A percentile compares a stretch with the other conserved stretches of the same genome.
Evolutionary conservation across 2,888 invertebrate species (phyloP).

Genomic region (Tridacna gigas): DNA sequence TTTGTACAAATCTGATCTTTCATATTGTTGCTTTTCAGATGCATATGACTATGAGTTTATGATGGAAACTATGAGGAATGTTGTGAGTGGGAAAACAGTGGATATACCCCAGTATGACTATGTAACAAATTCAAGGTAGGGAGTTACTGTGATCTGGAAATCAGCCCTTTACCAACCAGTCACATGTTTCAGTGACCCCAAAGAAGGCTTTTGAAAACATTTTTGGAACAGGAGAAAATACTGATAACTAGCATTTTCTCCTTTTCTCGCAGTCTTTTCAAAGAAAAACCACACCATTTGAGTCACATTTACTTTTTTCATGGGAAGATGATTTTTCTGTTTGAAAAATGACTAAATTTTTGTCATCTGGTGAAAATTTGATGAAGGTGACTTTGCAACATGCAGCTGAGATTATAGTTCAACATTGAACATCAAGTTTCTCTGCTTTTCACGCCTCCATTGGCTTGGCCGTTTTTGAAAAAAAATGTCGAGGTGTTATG

Average conservation of each 20-base stretch:
- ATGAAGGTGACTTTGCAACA: too few species aligned
- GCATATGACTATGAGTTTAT: slow-evolving; percentile 97
- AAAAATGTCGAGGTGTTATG: too few species aligned
- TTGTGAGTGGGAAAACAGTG: slow-evolving; percentile 94
- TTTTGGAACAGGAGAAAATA: slow-evolving; percentile 4
- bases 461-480: too few species aligned
- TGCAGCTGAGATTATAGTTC: too few species aligned
- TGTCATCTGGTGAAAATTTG: too few species aligned
- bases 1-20: too few species aligned
- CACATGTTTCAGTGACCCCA: not conserved
- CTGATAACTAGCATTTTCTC: slow-evolving; percentile 3
- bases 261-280: not conserved
- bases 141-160: not conserved
- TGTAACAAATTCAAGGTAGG: slow-evolving; percentile 94
- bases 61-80: slow-evolving; percentile 91
- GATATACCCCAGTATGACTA: slow-evolving; percentile 98
- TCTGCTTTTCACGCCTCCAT: too few species aligned
- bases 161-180: not conserved
- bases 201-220: not conserved
- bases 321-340: too few species aligned
- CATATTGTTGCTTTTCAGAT: slow-evolving; percentile 86
- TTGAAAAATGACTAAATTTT: too few species aligned
- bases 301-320: too few species aligned
- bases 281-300: too few species aligned
- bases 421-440: too few species aligned